phyloP scores from a whole-genome alignment of 2,113 vertebrate genomes.

The Megaleporinus macrocephalus region DNA sequence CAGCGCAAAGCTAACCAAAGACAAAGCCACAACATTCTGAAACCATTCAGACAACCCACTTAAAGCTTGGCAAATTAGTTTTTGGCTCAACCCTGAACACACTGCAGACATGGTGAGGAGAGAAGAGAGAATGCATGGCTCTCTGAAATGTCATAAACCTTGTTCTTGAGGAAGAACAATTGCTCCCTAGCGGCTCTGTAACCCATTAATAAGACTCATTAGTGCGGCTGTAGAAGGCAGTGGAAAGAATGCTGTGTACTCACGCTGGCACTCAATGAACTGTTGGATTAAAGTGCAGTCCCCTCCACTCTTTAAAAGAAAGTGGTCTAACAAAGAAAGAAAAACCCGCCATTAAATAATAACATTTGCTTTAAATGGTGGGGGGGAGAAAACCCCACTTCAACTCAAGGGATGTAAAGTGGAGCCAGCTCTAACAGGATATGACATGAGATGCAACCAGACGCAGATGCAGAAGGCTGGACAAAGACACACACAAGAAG shows the following conservation, averaged over 20 bases:
- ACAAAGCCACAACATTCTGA: neutral
- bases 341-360: conserved; percentile 79
- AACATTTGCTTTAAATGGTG: conserved; percentile 58
- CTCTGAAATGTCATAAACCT: neutral
- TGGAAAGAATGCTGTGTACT: conserved; percentile 86
- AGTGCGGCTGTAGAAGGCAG: conserved; percentile 61
- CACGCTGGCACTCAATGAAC: conserved; percentile 95
- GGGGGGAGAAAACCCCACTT: neutral
- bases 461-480: conserved; percentile 51
- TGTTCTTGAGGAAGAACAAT: neutral
- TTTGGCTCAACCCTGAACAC: neutral
- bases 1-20: neutral
- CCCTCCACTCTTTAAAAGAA: conserved; percentile 95
- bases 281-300: conserved; percentile 95
- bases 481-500: conserved; percentile 51
- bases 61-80: neutral
- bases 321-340: conserved; percentile 95
- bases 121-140: neutral
- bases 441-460: conserved; percentile 42
- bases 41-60: neutral
- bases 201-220: conserved; percentile 35
- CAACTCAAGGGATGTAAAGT: conserved; percentile 27
- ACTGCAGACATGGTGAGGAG: neutral
- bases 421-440: conserved; percentile 42
- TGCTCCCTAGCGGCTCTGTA: neutral